Percentiles rank a stretch among this genome's conserved stretches.
phyloP scores from a whole-genome alignment of 2,113 vertebrate genomes.

The Rhizomys pruinosus region DNA sequence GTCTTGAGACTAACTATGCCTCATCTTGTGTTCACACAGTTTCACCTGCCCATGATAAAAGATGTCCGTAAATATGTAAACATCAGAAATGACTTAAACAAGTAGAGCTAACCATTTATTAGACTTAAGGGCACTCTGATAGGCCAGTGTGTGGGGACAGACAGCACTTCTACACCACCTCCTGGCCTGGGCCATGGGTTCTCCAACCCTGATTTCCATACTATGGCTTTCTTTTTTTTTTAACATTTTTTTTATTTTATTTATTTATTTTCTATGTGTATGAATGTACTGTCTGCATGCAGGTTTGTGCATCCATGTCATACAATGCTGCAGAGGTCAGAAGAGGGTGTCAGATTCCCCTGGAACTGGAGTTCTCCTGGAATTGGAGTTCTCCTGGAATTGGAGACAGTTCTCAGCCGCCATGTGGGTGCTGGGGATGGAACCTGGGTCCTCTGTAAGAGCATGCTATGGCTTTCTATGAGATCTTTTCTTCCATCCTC shows the following conservation, averaged over 20 bases:
- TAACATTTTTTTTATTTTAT: too few relatives aligned
- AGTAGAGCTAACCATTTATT: not conserved
- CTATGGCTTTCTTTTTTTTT: not conserved
- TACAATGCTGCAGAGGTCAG: too few relatives aligned
- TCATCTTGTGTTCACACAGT: not conserved
- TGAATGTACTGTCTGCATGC: too few relatives aligned
- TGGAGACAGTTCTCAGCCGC: too few relatives aligned
- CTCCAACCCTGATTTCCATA: not conserved
- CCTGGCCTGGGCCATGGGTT: not conserved
- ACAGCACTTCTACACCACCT: not conserved
- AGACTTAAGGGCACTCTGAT: accelerated
- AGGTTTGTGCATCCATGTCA: too few relatives aligned
- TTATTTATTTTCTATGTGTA: too few relatives aligned
- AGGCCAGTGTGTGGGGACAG: not conserved
- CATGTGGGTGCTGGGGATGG: too few relatives aligned
- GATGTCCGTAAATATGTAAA: not conserved
- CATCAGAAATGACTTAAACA: not conserved
- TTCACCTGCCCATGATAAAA: not conserved
- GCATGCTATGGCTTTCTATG: not conserved
- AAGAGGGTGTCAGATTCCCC: too few relatives aligned
- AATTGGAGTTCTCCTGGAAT: too few relatives aligned
- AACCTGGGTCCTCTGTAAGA: too few relatives aligned
- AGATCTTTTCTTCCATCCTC: not conserved
- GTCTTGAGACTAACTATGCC: not conserved
- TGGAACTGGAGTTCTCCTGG: too few relatives aligned